Evolutionary conservation across 1,140 invertebrate genomes (phyloP).

Genomic region (Telenomus remus): DNA sequence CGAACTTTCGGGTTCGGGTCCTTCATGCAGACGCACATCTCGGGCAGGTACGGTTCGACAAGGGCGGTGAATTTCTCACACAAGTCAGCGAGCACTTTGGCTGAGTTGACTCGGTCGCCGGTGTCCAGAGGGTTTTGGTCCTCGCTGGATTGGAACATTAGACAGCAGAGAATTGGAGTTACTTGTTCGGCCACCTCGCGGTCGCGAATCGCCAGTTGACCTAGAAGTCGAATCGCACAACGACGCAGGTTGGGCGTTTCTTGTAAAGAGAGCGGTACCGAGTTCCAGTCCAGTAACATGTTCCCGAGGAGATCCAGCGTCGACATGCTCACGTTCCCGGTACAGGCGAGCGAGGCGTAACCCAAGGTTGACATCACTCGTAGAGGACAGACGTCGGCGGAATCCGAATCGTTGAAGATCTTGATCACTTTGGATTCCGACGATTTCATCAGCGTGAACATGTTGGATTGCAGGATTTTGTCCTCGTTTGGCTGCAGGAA

Average conservation of each 20-base stretch:
- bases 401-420: slow-evolving; percentile 57
- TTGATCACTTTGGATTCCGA: slow-evolving; percentile 64
- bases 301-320: slow-evolving; percentile 64
- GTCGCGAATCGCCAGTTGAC: slow-evolving; percentile 68
- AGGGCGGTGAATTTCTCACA: slow-evolving; percentile 79
- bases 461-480: slow-evolving; percentile 42
- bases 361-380: slow-evolving; percentile 70
- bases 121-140: slow-evolving; percentile 64
- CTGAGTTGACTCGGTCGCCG: slow-evolving; percentile 78
- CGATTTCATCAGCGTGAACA: slow-evolving; percentile 60
- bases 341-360: slow-evolving; percentile 66
- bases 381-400: slow-evolving; percentile 29
- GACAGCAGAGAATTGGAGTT: slow-evolving; percentile 66
- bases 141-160: slow-evolving; percentile 60
- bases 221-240: slow-evolving; percentile 63
- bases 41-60: slow-evolving; percentile 78
- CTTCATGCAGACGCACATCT: slow-evolving; percentile 79
- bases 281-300: slow-evolving; percentile 66
- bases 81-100: slow-evolving; percentile 79
- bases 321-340: slow-evolving; percentile 54
- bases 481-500: slow-evolving; percentile 40
- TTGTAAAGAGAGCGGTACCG: slow-evolving; percentile 49
- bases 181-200: slow-evolving; percentile 68
- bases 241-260: slow-evolving; percentile 61
- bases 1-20: slow-evolving; percentile 76